Evolutionary conservation across 2,888 invertebrate genomes (phyloP), one percentile per base, ranked within the genome.

Genomic region (Anarsia innoxiella): DNA sequence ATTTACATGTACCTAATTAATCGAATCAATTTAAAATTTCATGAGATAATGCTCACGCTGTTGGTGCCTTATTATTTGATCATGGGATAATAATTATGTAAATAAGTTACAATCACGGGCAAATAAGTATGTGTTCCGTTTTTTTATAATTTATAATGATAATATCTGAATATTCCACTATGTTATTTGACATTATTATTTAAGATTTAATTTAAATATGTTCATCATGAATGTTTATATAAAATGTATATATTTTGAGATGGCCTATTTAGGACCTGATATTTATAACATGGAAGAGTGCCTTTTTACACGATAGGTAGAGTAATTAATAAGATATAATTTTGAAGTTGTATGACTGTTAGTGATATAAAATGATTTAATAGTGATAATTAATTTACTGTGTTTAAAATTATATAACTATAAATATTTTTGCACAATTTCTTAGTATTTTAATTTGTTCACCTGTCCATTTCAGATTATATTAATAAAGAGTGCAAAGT

Each of bases 351-450:
- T 59, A 74, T 64, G 75, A 76, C 73, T 77, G 72, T 76, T 77
- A 77, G 77, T 66, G 64, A 75, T 74, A 69, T 66, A 54, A 68
- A 72, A 69, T 64, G 60, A 65, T 75, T 69, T 73, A 71, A 72
- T 73, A 69, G 59, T 59, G 56, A 59, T 69, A 49, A 50, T 43
- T 49, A 56, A 49, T 46, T 57, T 47, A 50, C 53, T 68, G 70
- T 76, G 74, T 74, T 75, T 67, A 66, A 68, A 71, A 75, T 57
- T 60, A 75, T 73, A 70, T 66, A 65, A 72, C 52, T 64, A 70
- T 56, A 72, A n/a, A 66, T 79, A 84, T 84, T 84, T 84, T 84
- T 82, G 69, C 77, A 82, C 75, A 73, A 70, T 60, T 60, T 41
- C 33, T 41, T 27, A 9, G n/a, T 39, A 23, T 31, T 54, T 57